A percentile compares a stretch with the other conserved stretches of the same genome.
phyloP scores from a whole-genome alignment of 2,797 vertebrate genomes.

The Pseudochirops corinnae region DNA sequence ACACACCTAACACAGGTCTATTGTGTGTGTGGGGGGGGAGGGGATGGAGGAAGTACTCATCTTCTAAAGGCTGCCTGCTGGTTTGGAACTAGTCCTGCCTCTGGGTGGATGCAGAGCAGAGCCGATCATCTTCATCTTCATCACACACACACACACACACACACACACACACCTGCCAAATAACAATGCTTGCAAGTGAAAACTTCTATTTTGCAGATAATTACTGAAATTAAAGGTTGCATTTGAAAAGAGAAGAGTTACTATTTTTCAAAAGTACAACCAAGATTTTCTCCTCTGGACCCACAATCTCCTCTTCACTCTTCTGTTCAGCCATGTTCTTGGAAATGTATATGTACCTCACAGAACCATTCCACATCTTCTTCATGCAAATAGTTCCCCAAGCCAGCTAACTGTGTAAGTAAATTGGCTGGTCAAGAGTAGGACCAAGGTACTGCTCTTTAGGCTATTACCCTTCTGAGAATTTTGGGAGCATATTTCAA shows the following conservation, averaged over 20 bases:
- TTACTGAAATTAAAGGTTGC: slow-evolving; percentile 23
- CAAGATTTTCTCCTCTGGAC: slow-evolving; percentile 16
- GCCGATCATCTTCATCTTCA: neutral
- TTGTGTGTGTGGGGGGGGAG: neutral
- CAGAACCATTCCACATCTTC: slow-evolving; percentile 12
- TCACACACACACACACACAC: neutral
- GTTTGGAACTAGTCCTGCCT: neutral
- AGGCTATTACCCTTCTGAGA: neutral
- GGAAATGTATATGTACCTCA: neutral
- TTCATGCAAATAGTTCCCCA: slow-evolving; percentile 21
- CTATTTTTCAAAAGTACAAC: slow-evolving; percentile 21
- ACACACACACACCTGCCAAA: neutral
- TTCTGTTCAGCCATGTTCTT: slow-evolving; percentile 32
- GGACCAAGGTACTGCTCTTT: neutral
- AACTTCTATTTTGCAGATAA: slow-evolving; percentile 18
- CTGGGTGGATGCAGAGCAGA: neutral
- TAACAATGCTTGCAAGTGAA: slow-evolving; percentile 19
- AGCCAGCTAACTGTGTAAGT: neutral
- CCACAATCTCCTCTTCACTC: slow-evolving; percentile 31
- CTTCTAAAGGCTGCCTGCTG: neutral
- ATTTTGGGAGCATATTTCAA: neutral
- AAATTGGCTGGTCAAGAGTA: neutral
- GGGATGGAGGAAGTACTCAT: neutral
- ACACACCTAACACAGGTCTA: neutral
- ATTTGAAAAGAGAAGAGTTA: slow-evolving; percentile 28